phyloP scores from a whole-genome alignment of 2,113 vertebrate species.

The Gymnarchus niloticus region DNA sequence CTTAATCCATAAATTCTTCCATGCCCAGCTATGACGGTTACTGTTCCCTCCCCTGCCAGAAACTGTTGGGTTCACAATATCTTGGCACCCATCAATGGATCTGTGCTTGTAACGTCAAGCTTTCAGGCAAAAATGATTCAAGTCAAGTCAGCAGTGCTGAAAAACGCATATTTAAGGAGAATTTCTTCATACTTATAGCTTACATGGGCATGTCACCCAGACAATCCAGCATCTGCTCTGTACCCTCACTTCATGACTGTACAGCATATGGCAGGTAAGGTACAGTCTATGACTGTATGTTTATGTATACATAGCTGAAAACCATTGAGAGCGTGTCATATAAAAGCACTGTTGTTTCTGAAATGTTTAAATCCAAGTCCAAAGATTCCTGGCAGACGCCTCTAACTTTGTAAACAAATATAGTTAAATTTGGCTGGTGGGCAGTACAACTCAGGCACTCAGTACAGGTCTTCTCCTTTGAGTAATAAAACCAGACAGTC shows the following conservation, averaged over 20 bases:
- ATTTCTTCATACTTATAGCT: neutral
- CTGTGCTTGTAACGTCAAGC: too few relatives aligned
- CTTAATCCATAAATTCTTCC: neutral
- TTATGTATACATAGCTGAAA: conserved; percentile 2
- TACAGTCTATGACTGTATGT: neutral
- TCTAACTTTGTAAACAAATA: conserved; percentile 6
- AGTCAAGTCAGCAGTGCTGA: neutral
- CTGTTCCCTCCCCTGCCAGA: neutral
- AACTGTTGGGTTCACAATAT: neutral
- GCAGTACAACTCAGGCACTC: neutral
- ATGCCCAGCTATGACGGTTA: neutral
- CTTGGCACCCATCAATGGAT: neutral
- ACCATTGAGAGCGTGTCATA: neutral
- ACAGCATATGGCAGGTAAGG: neutral
- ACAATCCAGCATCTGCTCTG: neutral
- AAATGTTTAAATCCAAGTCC: conserved; percentile 12
- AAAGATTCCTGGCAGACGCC: neutral
- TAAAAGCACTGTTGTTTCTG: conserved; percentile 7
- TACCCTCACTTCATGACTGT: neutral
- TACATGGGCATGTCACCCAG: neutral
- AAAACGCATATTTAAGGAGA: neutral
- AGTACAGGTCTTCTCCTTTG: neutral
- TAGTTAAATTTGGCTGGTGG: neutral
- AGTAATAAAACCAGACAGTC: neutral
- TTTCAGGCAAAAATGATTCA: neutral